phyloP scores from a whole-genome alignment of 1,140 invertebrate species.

The Nilaparvata lugens region DNA sequence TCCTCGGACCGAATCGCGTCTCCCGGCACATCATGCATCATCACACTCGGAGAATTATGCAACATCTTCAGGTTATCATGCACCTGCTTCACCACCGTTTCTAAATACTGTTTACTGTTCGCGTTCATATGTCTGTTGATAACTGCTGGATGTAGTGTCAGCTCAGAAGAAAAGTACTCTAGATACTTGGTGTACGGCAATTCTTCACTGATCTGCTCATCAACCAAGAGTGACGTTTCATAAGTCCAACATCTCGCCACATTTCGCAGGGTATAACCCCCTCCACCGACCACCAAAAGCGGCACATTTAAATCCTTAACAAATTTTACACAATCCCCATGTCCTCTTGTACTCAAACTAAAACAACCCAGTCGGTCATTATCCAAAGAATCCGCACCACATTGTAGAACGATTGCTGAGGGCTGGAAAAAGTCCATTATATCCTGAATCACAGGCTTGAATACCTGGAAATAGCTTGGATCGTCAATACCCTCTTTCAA shows the following conservation, averaged over 20 bases:
- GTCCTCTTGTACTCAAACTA: slow-evolving; percentile 79
- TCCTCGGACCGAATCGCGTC: slow-evolving; percentile 48
- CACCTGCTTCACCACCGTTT: slow-evolving; percentile 74
- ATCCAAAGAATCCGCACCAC: slow-evolving; percentile 95
- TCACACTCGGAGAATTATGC: slow-evolving; percentile 78
- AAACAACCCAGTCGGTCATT: slow-evolving; percentile 87
- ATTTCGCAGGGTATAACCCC: slow-evolving; percentile 94
- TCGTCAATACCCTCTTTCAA: slow-evolving; percentile 96
- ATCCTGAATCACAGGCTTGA: slow-evolving; percentile 75
- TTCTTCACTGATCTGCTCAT: slow-evolving; percentile 85
- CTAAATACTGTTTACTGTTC: slow-evolving; percentile 86
- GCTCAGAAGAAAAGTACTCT: slow-evolving; percentile 93
- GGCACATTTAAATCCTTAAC: slow-evolving; percentile 92
- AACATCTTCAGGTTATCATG: slow-evolving; percentile 84
- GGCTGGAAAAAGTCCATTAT: slow-evolving; percentile 97
- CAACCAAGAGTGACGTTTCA: slow-evolving; percentile 89
- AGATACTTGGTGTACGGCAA: slow-evolving; percentile 89
- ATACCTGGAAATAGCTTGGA: slow-evolving; percentile 75
- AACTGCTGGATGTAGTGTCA: slow-evolving; percentile 84
- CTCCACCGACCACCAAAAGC: slow-evolving; percentile 88
- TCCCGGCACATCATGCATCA: slow-evolving; percentile 88
- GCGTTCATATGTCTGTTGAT: slow-evolving; percentile 78
- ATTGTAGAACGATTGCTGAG: slow-evolving; percentile 95
- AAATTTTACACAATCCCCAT: slow-evolving; percentile 94
- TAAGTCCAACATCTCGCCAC: slow-evolving; percentile 99